Base-by-base conservation (phyloP, 2,113 vertebrate species). In the Paramormyrops kingsleyae region DNA sequence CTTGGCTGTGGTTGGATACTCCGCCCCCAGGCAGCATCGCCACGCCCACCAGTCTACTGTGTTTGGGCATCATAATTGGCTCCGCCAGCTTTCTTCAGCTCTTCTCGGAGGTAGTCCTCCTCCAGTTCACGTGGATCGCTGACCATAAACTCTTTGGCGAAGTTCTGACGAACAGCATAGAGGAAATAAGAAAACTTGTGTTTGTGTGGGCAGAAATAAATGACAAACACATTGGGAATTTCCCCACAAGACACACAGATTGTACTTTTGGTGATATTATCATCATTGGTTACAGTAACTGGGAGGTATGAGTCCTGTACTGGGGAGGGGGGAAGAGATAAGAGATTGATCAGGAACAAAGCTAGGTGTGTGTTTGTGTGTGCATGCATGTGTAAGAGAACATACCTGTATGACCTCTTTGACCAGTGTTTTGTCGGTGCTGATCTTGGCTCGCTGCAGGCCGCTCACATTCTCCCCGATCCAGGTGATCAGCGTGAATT, bases 401-500 rank as follows among this genome's bases (percentile, higher is more conserved):
- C 50, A 89, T 94, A 98, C 99, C 98, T 99, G 99, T 92, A 98
- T 97, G 2, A 99, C 96, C 84, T 99, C 99, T 93, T 99, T 99
- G 89, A 99, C 97, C 96, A 99, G 94, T 0, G 97, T 96, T 95
- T 99, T 99, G 96, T 99, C 99, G 0, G 98, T 99, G 89, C 98
- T 98, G 0, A 97, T 98, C 93, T 99, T 99, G 94, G 98, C 99
- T 4, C 98, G 96, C 95, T 99, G 97, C 92, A 99, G 95, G 4
- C 97, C 98, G 0, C 96, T 95, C 92, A 99, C 95, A 0, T 95
- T 96, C 91, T 99, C 98, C 0, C 99, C 99, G 0, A 99, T 98
- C 98, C 98, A 99, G 35, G 98, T 99, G 95, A 99, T 99, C 90
- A 99, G 96, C 49, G 97, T 97, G 89, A 99, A 99, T 94, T 99